Base-by-base conservation (phyloP, 2,888 invertebrate species). In the Catotricha subobsoleta region DNA sequence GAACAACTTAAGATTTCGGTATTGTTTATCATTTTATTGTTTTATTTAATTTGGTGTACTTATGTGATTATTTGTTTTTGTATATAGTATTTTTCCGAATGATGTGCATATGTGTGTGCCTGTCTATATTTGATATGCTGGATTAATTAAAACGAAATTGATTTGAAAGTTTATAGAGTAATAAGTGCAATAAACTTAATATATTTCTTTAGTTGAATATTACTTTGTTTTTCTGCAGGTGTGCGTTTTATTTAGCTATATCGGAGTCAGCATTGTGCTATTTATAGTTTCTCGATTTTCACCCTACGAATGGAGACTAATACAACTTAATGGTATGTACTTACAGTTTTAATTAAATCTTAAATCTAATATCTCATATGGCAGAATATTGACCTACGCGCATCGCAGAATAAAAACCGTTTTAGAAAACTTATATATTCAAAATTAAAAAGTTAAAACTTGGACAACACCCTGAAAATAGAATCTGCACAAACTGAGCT, bases 241-340 rank as follows among this genome's bases (percentile, higher is more conserved):
- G 34, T 81, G 82, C 62, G 74, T 83, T 39, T 71, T 83, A 51
- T 83, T 95, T 64, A 92, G 94, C 48, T 95, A 92, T 65, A 80
- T 94, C 48, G 92, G 90, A 35, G 94, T 95, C 36, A 94, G 94
- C 62, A 90, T 97, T 49, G 94, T 97, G 15, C 71, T 97, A 18
- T 97, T 95, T 67, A 77, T 95, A 50, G 97, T 98, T 27, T 92
- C 92, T 41, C 67, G 95, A 49, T 97, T 98, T 65, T 94, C 92
- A 3, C 95, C 97, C 0, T 88, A 91, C 60, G 98, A 98, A 65
- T 98, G 97, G 97, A 74, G 87, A 46, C 72, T 84, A 40, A 68
- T 84, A 46, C 62, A 65, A 49, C 62, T 65, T 48, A 58, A 58
- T 42, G 61, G 60, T 50, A 58, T 25, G 40, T 27, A 25, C 30